phyloP scores from a whole-genome alignment of 2,113 vertebrate species.

The Hippocampus zosterae region DNA sequence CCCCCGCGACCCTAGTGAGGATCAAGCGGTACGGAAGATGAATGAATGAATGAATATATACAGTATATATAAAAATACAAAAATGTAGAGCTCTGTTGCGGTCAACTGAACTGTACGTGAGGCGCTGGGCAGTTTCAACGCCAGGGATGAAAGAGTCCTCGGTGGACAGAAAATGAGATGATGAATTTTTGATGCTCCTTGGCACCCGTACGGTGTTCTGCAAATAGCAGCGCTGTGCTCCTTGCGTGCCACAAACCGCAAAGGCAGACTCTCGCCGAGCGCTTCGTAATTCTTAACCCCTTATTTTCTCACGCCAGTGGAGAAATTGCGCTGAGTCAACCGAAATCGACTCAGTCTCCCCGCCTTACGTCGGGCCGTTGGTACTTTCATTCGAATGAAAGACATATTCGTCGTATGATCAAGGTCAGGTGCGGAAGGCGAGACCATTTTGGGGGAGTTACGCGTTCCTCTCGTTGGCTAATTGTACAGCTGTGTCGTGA shows the following conservation, averaged over 20 bases:
- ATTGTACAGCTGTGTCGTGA: background rate
- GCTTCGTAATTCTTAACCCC: background rate
- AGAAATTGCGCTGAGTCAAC: background rate
- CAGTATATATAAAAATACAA: too few species aligned
- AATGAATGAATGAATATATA: too few species aligned
- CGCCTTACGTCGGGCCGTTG: too few species aligned
- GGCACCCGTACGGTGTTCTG: conserved; percentile 1
- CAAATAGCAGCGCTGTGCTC: background rate
- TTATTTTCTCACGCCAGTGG: background rate
- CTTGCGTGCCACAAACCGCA: background rate
- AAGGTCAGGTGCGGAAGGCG: background rate
- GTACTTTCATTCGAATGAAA: too few species aligned
- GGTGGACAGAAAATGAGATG: conserved; percentile 1
- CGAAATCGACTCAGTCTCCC: background rate
- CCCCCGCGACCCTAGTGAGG: too few species aligned
- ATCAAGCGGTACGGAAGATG: too few species aligned
- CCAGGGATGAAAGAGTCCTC: conserved; percentile 1
- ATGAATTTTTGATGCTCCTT: conserved; percentile 4
- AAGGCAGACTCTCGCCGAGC: background rate
- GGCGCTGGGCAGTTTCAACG: background rate
- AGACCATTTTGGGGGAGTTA: background rate
- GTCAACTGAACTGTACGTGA: background rate
- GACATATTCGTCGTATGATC: background rate
- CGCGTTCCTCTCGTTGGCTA: background rate
- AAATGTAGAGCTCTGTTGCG: background rate